Evolutionary conservation across 2,113 vertebrate species (phyloP), one percentile per base, ranked within the genome.

Genomic region (Monarcha castaneiventris): DNA sequence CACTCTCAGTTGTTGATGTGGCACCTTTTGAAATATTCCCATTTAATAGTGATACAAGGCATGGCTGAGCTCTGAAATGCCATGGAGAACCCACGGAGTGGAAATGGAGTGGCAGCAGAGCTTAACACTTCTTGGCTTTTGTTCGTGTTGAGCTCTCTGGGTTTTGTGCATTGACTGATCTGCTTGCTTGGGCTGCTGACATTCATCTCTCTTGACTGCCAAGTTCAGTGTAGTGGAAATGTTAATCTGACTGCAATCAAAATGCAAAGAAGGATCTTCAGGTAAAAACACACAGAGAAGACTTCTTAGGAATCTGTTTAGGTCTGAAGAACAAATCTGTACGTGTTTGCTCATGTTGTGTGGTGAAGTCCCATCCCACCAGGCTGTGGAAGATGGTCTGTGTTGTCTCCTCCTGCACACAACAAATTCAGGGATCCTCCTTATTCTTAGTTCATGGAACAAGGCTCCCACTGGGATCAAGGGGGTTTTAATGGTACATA

Each of bases 401-500:
- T 52, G 21, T 22, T 71, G 14, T 54, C 12, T 74, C 6, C 64
- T 90, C 10, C 52, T 46, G 11, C 44, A 63, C 26, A 58, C 52
- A 32, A 32, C 3, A 48, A 25, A 25, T 61, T 46, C 52, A 85
- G 33, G 49, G 49, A 52, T 59, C 29, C 27, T 75, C 2, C 44
- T 76, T 18, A 20, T 61, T 26, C 43, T 59, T 68, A 19, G 7
- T 13, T 88, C 8, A 1, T 67, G 30, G 22, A 54, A 18, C 12
- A 27, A 8, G n/a, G 26, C 12, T 86, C 30, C 35, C 9, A 1
- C 9, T 59, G 35, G 30, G 30, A 51, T 76, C 8, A 4, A 33
- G 30, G 18, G 3, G 2, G 0, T 37, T 51, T 69, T 30, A 44
- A 26, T 49, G 58, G 7, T 48, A 3, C 10, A 1, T 39, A 21